These are phyloP conservation scores for Andinoacara biseriatus DNA, from an alignment of 2,113 vertebrate genomes.

Conservation along the genomic window DNA sequence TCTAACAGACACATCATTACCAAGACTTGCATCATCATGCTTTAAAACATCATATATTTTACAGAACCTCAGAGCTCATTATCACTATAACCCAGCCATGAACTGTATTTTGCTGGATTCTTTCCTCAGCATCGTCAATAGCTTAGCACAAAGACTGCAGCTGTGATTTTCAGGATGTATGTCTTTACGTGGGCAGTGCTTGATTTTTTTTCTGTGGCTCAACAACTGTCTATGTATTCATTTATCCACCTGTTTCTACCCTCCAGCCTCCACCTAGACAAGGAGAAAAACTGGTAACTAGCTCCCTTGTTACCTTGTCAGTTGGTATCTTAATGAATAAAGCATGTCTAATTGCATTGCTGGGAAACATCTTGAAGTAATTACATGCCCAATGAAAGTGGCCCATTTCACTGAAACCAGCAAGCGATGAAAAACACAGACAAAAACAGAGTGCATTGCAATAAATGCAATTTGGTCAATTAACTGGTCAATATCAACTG, in stretches of 20 bases:
- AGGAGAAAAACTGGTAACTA: conserved; percentile 27
- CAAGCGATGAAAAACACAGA: conserved; percentile 14
- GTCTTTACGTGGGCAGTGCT: neutral
- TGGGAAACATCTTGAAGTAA: conserved; percentile 38
- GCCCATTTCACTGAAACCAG: conserved; percentile 34
- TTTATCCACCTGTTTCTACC: neutral
- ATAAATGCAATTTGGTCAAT: conserved; percentile 7
- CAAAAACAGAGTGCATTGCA: conserved; percentile 7
- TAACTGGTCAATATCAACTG: conserved; percentile 1
- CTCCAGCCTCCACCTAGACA: neutral
- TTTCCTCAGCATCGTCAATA: neutral
- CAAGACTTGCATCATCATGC: conserved; percentile 62
- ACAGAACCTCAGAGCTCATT: conserved; percentile 36
- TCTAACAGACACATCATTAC: conserved; percentile 58
- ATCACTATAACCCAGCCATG: conserved; percentile 40
- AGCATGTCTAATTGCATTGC: conserved; percentile 43
- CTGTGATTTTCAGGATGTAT: neutral
- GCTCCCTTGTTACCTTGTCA: conserved; percentile 52
- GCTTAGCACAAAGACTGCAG: neutral
- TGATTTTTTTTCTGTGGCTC: conserved; percentile 7
- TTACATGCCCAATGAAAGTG: conserved; percentile 43
- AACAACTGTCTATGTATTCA: conserved; percentile 5
- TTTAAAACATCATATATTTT: conserved; percentile 55
- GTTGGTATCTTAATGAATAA: conserved; percentile 48
- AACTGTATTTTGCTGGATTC: conserved; percentile 36